Base-by-base conservation (phyloP, 2,888 invertebrate genomes). In the Autographa pulchrina region DNA sequence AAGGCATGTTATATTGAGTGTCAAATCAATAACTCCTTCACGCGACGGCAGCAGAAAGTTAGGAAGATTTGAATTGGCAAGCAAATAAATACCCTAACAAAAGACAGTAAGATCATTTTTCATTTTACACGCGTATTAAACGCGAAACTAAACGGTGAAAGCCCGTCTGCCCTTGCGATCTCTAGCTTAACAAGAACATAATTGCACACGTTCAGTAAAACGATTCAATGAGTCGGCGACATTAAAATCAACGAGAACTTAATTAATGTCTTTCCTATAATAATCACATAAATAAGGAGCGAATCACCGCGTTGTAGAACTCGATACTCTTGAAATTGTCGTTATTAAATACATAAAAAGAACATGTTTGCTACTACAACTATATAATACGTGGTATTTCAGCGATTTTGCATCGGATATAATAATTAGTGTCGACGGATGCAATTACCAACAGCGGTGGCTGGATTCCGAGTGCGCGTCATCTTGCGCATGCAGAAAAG, bases 151-250 rank as follows among this genome's bases (percentile, higher is more conserved):
- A 91, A 86, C 88, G 91, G 94, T 93, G 94, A 95, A 95, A 95
- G 94, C 92, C 91, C 84, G 92, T 91, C 91, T 93, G 93, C 94
- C 93, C 93, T 93, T 93, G 92, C 93, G 91, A 93, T 94, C 91
- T 92, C 92, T 91, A 92, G 90, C 89, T 92, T 86, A 85, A 89
- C 89, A 90, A 92, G 91, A 92, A 91, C 90, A 91, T 92, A 93
- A 92, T 92, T 93, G 90, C 89, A 90, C 89, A 90, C 89, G 89
- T 91, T 89, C 89, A 87, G 89, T 89, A 88, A 91, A 92, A 90
- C 87, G 89, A 90, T 91, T 92, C 87, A 89, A 90, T 91, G 90
- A 91, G 90, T 89, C 86, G 84, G 80, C 86, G 85, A 86, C 87
- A 87, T 88, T 86, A 86, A 87, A 84, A 81, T 84, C 85, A 85